Conservation (phyloP, 2,888 invertebrate genomes). For the Eumerus sabulonum region DNA sequence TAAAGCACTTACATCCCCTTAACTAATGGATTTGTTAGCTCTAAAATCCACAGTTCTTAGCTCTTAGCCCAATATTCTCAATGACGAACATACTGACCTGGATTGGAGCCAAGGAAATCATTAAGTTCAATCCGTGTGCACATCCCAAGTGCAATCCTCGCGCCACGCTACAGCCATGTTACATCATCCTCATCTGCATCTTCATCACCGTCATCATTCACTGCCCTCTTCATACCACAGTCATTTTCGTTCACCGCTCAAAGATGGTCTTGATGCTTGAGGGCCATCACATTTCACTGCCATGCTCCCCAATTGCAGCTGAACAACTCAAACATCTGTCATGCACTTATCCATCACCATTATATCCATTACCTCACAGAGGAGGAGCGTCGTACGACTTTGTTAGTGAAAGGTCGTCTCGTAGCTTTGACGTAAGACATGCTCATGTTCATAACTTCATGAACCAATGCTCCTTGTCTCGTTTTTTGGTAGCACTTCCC, state of each 20-base stretch:
- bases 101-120: slow-evolving; percentile 47
- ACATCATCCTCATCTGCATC: not conserved
- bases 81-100: slow-evolving; percentile 44
- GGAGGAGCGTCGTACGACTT: too few species aligned
- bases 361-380: too few species aligned
- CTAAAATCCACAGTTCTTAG: not conserved
- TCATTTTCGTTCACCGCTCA: too few species aligned
- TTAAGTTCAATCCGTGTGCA: not conserved
- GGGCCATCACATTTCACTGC: slow-evolving; percentile 47
- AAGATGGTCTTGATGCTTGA: slow-evolving; percentile 53
- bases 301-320: slow-evolving; percentile 3
- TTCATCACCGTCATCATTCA: slow-evolving; percentile 36
- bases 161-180: not conserved
- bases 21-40: too few species aligned
- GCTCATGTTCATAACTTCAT: not conserved
- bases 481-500: slow-evolving; percentile 17
- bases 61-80: not conserved
- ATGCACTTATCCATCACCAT: too few species aligned
- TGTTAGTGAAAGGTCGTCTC: slow-evolving; percentile 49
- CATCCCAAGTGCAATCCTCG: not conserved
- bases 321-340: too few species aligned
- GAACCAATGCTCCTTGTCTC: slow-evolving; percentile 5
- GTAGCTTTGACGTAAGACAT: not conserved
- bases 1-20: too few species aligned
- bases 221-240: slow-evolving; percentile 39